Evolutionary conservation across 2,888 invertebrate species (phyloP), one percentile per base, ranked within the genome.

Genomic region (Sisyra nigra): DNA sequence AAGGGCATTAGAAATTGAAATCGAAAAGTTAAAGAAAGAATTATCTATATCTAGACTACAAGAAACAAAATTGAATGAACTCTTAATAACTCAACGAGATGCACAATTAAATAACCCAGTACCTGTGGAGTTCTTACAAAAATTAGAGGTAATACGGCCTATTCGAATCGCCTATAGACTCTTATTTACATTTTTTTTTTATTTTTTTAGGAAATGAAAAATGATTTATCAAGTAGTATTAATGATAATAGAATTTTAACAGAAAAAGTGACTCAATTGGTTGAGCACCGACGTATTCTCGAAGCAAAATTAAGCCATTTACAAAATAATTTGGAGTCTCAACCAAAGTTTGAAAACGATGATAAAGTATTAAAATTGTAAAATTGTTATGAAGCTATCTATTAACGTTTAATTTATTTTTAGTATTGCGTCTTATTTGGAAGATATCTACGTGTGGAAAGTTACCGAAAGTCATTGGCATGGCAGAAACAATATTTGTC

Each of bases 401-500:
- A n/a, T n/a, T n/a, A n/a, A n/a, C n/a, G 53, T 2, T 46, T 47
- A 1, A 59, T 59, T 60, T 59, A 44, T 48, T 66, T 65, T 32
- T 57, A 73, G 61, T 63, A 72, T 24, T 71, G 73, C 47, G 70
- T 73, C 48, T 59, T 77, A 46, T 71, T 77, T 47, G 73, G 73
- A 9, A 75, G 76, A 53, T 86, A 80, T 57, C 64, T 89, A 50
- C 71, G 85, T 29, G 74, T 83, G 3, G 86, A 92, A 57, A 88
- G 89, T 55, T 84, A 82, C 53, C 74, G 85, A 45, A 91, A 89
- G 59, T 85, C 91, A 10, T 66, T 94, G 42, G 74, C 83, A 41
- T 92, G 83, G 72, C 94, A 94, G 66, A 94, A 94, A 63, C 74
- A 81, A 14, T 93, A 91, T 60, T 64, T 94, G 42, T 70, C 85